phyloP scores from a whole-genome alignment of 2,888 invertebrate genomes.

The Resseliella maxima region DNA sequence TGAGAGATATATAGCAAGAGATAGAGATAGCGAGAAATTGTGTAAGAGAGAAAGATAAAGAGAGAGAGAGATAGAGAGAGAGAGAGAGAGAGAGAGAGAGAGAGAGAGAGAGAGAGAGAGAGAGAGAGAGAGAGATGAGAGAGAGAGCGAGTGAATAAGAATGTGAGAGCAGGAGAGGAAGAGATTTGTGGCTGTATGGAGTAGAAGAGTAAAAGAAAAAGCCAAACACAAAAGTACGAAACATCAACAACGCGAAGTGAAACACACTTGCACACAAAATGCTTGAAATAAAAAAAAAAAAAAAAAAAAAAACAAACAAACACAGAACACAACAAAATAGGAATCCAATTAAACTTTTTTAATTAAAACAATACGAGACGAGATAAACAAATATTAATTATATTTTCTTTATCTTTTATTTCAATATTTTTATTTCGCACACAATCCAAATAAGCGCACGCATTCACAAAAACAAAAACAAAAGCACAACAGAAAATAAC shows the following conservation, averaged over 20 bases:
- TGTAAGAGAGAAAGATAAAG: not conserved
- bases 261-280: not conserved
- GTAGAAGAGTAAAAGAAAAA: not conserved
- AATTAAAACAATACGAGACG: conserved; percentile 56
- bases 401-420: conserved; percentile 56
- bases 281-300: not conserved
- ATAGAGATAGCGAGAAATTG: too few relatives aligned
- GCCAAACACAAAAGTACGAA: conserved; percentile 35
- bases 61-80: not conserved
- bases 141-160: too few relatives aligned
- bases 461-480: too few relatives aligned
- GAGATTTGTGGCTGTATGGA: not conserved
- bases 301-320: not conserved
- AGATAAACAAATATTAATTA: conserved; percentile 57
- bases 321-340: conserved; percentile 37
- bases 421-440: conserved; percentile 46
- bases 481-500: not conserved
- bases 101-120: not conserved
- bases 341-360: conserved; percentile 57
- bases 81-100: too few relatives aligned
- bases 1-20: too few relatives aligned
- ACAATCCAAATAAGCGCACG: not conserved
- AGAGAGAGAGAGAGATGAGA: too few relatives aligned
- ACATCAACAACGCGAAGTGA: conserved; percentile 12
- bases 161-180: too few relatives aligned